Evolutionary conservation across 2,888 invertebrate genomes (phyloP), one percentile per base, ranked within the genome.

Genomic region (Apamea crenata): DNA sequence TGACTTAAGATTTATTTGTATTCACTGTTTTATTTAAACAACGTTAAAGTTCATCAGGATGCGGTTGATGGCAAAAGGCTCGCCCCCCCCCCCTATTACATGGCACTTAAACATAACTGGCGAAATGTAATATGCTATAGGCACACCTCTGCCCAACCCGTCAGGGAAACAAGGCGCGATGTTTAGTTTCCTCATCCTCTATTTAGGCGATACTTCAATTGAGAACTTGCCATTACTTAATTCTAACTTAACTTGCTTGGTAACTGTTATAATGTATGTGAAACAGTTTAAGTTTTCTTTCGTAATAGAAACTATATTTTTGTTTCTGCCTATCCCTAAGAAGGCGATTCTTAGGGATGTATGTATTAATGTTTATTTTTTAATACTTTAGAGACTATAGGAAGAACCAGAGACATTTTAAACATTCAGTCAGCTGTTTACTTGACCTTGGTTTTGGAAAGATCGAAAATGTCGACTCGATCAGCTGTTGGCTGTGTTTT

Each of bases 371-470:
- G 25, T 1, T 8, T 10, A 32, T 50, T 36, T 10, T 7, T 12
- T 0, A 65, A 53, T 61, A 4, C 14, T 47, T 21, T 16, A 21
- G 25, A 40, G 16, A 40, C 3, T 6, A 18, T 50, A n/a, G 0
- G 1, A n/a, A 32, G 7, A 10, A 72, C 7, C 7, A 32, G 8
- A 59, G 47, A n/a, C n/a, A n/a, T n/a, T n/a, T 36, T 36, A 32
- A 53, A 61, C 6, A 81, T 53, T 14, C 29, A 61, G 50, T 47
- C 81, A 78, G 79, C 84, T 81, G 79, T 78, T 61, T 3, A 25
- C 2, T 61, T 85, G 74, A 74, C 77, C 85, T 85, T 82, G 82
- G 25, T 56, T 65, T 50, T 16, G 10, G 36, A 74, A 63, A 47
- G 12, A 77, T 18, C 32, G 14, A 50, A 74, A 67, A 50, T 59